Percentiles rank a stretch among this genome's conserved stretches.
Conservation (phyloP, 1,140 invertebrate genomes). For the Brachionus calyciflorus region DNA sequence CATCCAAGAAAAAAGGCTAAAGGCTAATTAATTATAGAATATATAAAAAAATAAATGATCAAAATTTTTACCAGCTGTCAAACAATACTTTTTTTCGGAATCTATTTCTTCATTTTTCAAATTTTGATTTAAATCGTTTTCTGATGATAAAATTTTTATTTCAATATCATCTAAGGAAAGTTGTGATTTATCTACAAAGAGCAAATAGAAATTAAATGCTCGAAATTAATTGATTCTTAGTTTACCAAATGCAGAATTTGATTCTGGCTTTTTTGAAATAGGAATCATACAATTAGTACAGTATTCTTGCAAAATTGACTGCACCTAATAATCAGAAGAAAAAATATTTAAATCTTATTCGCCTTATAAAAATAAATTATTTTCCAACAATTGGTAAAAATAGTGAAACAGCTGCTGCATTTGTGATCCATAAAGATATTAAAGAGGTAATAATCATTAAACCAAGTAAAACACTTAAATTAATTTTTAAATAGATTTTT, state of each 20-base stretch:
- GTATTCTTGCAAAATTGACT: conserved; percentile 29
- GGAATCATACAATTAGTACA: neutral
- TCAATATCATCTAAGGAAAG: neutral
- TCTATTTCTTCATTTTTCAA: neutral
- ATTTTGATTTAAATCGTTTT: neutral
- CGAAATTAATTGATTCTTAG: neutral
- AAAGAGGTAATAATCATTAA: conserved; percentile 59
- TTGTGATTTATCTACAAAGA: neutral
- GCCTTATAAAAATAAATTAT: too few species aligned
- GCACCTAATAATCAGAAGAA: neutral
- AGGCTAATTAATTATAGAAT: neutral
- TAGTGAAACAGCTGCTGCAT: conserved; percentile 61
- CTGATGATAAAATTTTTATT: neutral
- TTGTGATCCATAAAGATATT: conserved; percentile 62
- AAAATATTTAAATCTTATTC: too few species aligned
- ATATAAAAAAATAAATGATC: neutral
- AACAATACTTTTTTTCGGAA: neutral
- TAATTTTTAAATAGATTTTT: too few species aligned
- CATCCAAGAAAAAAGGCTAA: conserved; percentile 63
- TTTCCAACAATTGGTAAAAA: conserved; percentile 60
- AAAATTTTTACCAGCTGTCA: neutral
- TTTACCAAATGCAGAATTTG: neutral
- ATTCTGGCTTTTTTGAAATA: neutral
- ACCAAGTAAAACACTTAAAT: conserved; percentile 49
- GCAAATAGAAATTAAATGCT: too few species aligned